A percentile compares a stretch with the other conserved stretches of the same genome.
Conservation (phyloP, 1,140 invertebrate genomes). For the Sitophilus oryzae region DNA sequence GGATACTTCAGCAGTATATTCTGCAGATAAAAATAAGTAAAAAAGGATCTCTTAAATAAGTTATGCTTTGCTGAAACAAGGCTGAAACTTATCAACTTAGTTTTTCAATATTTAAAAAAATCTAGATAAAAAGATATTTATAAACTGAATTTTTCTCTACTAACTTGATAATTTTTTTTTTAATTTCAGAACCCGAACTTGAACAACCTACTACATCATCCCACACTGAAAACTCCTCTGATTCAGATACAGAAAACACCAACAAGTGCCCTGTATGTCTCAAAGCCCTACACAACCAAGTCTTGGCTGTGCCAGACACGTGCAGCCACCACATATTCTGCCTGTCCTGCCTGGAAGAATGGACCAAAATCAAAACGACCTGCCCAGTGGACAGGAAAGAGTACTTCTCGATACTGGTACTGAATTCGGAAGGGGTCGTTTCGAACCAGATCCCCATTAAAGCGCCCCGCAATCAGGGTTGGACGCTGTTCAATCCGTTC, state of each 20-base stretch:
- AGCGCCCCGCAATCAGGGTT: too few relatives aligned
- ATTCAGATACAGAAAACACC: slow-evolving; percentile 60
- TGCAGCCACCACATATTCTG: slow-evolving; percentile 84
- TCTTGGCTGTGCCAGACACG: slow-evolving; percentile 72
- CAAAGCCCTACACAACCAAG: slow-evolving; percentile 61
- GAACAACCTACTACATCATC: not conserved
- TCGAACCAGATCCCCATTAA: slow-evolving; percentile 50
- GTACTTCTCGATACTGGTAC: slow-evolving; percentile 63
- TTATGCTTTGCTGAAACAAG: too few relatives aligned
- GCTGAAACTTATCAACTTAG: too few relatives aligned
- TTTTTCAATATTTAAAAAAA: too few relatives aligned
- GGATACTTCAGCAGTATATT: too few relatives aligned
- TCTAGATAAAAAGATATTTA: too few relatives aligned
- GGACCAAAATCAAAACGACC: slow-evolving; percentile 89
- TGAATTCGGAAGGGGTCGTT: slow-evolving; percentile 60
- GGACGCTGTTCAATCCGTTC: too few relatives aligned
- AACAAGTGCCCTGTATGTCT: slow-evolving; percentile 84
- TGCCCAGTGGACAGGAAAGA: slow-evolving; percentile 85
- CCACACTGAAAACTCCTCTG: slow-evolving; percentile 20
- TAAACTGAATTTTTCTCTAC: too few relatives aligned
- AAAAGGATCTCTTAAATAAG: too few relatives aligned
- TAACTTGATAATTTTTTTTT: too few relatives aligned
- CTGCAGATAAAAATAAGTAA: too few relatives aligned
- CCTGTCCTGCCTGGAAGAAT: slow-evolving; percentile 79
- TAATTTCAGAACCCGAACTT: not conserved